Evolutionary conservation across 2,797 vertebrate genomes (phyloP).

Genomic region (Mustela erminea): DNA sequence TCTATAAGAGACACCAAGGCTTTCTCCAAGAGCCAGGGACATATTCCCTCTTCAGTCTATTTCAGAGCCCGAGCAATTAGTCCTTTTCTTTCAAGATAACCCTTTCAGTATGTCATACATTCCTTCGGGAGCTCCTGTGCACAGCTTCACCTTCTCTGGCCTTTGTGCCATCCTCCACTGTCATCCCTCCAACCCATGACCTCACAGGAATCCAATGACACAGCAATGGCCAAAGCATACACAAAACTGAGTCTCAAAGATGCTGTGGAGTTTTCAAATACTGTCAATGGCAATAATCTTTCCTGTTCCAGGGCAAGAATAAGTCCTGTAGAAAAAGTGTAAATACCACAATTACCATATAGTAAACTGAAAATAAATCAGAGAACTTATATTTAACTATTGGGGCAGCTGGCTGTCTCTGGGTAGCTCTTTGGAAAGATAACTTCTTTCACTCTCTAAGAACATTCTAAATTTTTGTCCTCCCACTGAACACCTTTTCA

Average conservation of each 20-base stretch:
- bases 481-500: constrained; percentile 3
- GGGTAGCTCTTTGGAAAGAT: constrained; percentile 4
- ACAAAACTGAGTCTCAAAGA: neutral
- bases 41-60: neutral
- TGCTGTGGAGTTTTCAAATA: neutral
- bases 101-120: neutral
- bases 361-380: constrained; percentile 67
- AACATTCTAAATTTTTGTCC: constrained; percentile 59
- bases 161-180: neutral
- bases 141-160: neutral
- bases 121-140: neutral
- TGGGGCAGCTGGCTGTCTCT: constrained; percentile 26
- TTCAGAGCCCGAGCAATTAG: neutral
- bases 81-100: neutral
- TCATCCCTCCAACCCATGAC: neutral
- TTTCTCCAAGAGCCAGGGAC: neutral
- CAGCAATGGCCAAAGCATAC: neutral
- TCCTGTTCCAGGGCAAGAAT: constrained; percentile 45
- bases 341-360: constrained; percentile 41
- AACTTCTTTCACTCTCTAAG: constrained; percentile 56
- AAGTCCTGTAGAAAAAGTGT: constrained; percentile 53
- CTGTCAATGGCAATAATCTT: neutral
- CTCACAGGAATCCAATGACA: neutral
- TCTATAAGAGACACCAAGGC: neutral
- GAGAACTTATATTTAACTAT: constrained; percentile 40